phyloP scores from a whole-genome alignment of 2,888 invertebrate genomes.

The Drosophila pseudotalamancana region DNA sequence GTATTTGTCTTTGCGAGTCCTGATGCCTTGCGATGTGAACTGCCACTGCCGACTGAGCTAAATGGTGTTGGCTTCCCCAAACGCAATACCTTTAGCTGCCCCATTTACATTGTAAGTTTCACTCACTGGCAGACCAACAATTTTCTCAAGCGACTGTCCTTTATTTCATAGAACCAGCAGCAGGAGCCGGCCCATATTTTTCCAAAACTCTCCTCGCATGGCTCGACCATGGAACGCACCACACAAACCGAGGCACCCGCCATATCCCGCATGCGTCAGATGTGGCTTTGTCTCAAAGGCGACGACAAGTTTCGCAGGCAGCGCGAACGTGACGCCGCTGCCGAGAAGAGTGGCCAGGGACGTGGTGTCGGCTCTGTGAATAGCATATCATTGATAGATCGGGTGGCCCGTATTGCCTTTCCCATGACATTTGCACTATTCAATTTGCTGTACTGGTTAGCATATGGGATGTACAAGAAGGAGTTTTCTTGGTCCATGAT shows the following conservation, averaged over 20 bases:
- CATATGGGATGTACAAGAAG: constrained; percentile 90
- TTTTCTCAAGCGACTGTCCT: no score
- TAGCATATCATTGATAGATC: constrained; percentile 94
- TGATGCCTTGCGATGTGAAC: constrained; percentile 63
- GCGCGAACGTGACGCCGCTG: constrained; percentile 89
- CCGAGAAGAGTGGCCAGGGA: constrained; percentile 67
- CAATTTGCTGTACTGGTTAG: constrained; percentile 95
- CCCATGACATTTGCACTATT: constrained; percentile 94
- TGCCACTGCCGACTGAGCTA: constrained; percentile 79
- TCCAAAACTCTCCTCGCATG: constrained; percentile 79
- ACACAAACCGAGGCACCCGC: constrained; percentile 91
- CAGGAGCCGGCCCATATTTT: constrained; percentile 84
- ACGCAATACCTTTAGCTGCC: constrained; percentile 87
- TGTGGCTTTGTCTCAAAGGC: constrained; percentile 92
- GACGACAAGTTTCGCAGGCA: constrained; percentile 91
- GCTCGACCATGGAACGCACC: constrained; percentile 91
- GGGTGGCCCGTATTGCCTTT: constrained; percentile 91
- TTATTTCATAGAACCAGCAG: constrained; percentile 18
- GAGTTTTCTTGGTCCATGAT: constrained; percentile 81
- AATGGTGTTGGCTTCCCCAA: constrained; percentile 83
- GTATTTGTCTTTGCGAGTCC: constrained; percentile 57
- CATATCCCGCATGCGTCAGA: constrained; percentile 91
- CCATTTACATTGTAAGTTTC: constrained; percentile 87
- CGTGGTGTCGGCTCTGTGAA: constrained; percentile 88
- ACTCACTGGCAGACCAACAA: neutral